These are phyloP conservation scores for Rhynchophorus ferrugineus DNA, from an alignment of 1,140 invertebrate species.

Conservation along the genomic window DNA sequence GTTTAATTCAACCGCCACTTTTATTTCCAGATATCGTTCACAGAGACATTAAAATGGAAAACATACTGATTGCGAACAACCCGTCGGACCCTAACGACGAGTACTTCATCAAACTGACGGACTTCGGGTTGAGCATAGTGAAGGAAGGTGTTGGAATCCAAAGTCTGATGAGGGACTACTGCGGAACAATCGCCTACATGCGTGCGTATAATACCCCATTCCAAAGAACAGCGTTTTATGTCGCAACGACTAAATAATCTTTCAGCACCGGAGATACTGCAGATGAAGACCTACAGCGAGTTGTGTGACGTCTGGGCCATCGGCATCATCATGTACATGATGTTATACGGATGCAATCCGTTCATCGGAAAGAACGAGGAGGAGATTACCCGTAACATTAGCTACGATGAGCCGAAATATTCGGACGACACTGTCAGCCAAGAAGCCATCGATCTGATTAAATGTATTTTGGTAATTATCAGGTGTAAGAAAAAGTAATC, in stretches of 20 bases:
- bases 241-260: not conserved
- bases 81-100: slow-evolving; percentile 41
- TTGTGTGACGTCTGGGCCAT: slow-evolving; percentile 54
- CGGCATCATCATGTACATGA: slow-evolving; percentile 49
- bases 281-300: slow-evolving; percentile 49
- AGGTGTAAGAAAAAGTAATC: not conserved
- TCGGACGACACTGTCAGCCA: slow-evolving; percentile 15
- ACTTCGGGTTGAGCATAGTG: slow-evolving; percentile 51
- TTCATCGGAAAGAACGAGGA: slow-evolving; percentile 36
- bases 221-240: too few relatives aligned
- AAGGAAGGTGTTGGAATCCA: slow-evolving; percentile 46
- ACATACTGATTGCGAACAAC: slow-evolving; percentile 47
- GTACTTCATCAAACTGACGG: slow-evolving; percentile 49
- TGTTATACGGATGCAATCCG: slow-evolving; percentile 40
- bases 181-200: slow-evolving; percentile 54
- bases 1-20: too few relatives aligned
- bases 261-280: slow-evolving; percentile 50
- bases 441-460: slow-evolving; percentile 41
- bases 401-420: slow-evolving; percentile 28
- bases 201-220: slow-evolving; percentile 27
- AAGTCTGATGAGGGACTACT: slow-evolving; percentile 49
- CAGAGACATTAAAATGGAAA: slow-evolving; percentile 53
- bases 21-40: slow-evolving; percentile 50
- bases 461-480: slow-evolving; percentile 38
- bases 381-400: slow-evolving; percentile 34